Evolutionary conservation across 1,140 invertebrate species (phyloP), one percentile per base, ranked within the genome.

Genomic region (Atopsyche davidsoni): DNA sequence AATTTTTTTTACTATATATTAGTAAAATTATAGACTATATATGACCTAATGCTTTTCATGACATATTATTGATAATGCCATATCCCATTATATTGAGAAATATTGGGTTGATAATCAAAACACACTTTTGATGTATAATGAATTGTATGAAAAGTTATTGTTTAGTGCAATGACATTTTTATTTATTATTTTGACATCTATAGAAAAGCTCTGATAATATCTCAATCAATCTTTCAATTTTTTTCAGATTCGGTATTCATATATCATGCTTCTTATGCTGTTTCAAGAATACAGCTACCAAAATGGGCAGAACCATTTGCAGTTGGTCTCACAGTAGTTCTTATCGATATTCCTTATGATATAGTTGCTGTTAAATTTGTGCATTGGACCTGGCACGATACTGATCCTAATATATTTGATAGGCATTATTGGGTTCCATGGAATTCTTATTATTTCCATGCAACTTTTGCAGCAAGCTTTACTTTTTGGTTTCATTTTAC

Each of bases 371-470:
- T 90, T 0, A 87, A 88, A 63, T 83, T 86, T 60, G 64, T 88
- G 1, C 87, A 87, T 68, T 90, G 87, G 87, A 87, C 83, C 1
- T 90, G 86, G 86, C 87, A 91, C 62, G 86, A 89, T 62, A 89
- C 86, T 0, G 87, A 89, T 66, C 85, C 86, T 2, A 89, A 89
- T 64, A 83, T 91, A 50, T 77, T 60, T 42, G 86, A 90, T 60
- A 75, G 86, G 17, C 81, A 85, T 64, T 89, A 89, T 67, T 86
- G 81, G 79, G 86, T 88, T 0, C 79, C 79, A 2, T 81, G 78
- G 78, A 89, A 83, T 58, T 88, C 85, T 0, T 89, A 87, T 65
- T 89, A 86, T 61, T 90, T 89, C 71, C 86, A 89, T 66, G 75
- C 83, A 0, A 72, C 82, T 0, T 89, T 89, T 64, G 79, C 85